Evolutionary conservation across 2,797 vertebrate genomes (phyloP).

Genomic region (Sarcophilus harrisii): DNA sequence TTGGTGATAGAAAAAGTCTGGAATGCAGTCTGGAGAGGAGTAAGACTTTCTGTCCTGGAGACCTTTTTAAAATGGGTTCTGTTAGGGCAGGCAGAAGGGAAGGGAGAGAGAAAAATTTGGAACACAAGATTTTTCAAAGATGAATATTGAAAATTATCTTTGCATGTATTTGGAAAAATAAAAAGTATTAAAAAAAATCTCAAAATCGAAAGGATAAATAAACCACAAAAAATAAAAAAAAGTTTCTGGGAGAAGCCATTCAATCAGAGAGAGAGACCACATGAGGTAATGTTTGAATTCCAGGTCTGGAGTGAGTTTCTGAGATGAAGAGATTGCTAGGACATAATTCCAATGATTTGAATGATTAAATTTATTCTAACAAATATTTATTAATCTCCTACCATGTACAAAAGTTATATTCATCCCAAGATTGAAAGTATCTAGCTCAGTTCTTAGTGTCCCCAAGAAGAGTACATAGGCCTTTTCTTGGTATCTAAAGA

Average conservation of each 20-base stretch:
- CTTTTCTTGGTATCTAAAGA: not conserved
- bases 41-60: not conserved
- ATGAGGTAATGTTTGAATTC: not conserved
- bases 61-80: not conserved
- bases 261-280: not conserved
- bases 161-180: no score
- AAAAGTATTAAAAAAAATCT: no score
- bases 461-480: conserved; percentile 20
- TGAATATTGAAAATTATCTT: no score
- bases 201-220: no score
- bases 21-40: not conserved
- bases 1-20: not conserved
- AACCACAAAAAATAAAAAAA: no score
- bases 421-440: conserved; percentile 2
- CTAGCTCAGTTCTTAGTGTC: conserved; percentile 7
- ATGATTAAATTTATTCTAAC: not conserved
- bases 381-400: not conserved
- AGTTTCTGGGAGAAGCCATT: not conserved
- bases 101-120: no score
- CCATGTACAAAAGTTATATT: conserved; percentile 12
- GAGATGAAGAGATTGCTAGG: not conserved
- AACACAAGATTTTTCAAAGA: no score
- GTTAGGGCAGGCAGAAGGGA: no score
- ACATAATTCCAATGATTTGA: not conserved
- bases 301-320: not conserved